Conservation (phyloP, 2,888 invertebrate genomes). For the Perizoma flavofasciatum region DNA sequence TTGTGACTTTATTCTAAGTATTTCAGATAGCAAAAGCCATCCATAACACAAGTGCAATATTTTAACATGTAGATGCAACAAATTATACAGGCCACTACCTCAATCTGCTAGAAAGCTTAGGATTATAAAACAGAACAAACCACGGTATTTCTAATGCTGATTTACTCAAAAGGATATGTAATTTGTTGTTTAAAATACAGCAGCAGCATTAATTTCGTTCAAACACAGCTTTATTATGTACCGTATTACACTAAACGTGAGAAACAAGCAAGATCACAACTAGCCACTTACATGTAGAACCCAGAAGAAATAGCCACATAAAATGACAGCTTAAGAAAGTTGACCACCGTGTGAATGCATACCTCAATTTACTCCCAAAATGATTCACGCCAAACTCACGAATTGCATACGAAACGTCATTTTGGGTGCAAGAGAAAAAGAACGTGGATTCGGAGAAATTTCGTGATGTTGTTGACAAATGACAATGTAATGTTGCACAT, state of each 20-base stretch:
- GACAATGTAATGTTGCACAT: no score
- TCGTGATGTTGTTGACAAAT: conserved; percentile 22
- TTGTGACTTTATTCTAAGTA: no score
- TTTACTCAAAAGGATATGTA: no score
- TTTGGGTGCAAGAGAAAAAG: conserved; percentile 21
- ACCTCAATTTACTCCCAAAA: conserved; percentile 21
- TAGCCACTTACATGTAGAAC: not conserved
- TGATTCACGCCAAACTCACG: conserved; percentile 13
- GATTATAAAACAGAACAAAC: not conserved
- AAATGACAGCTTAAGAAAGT: no score
- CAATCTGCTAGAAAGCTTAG: not conserved
- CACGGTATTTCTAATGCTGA: no score
- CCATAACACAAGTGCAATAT: no score
- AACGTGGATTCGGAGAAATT: conserved; percentile 14
- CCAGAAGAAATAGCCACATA: not conserved
- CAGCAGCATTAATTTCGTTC: no score
- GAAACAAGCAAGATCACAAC: not conserved
- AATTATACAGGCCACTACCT: not conserved
- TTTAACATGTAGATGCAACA: no score
- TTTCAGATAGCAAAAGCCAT: no score
- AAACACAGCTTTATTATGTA: no score
- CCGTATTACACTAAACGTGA: not conserved
- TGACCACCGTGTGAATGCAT: no score
- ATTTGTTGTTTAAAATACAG: no score
- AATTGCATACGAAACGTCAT: conserved; percentile 18